phyloP scores from a whole-genome alignment of 2,113 vertebrate genomes.

The Xenopus borealis region DNA sequence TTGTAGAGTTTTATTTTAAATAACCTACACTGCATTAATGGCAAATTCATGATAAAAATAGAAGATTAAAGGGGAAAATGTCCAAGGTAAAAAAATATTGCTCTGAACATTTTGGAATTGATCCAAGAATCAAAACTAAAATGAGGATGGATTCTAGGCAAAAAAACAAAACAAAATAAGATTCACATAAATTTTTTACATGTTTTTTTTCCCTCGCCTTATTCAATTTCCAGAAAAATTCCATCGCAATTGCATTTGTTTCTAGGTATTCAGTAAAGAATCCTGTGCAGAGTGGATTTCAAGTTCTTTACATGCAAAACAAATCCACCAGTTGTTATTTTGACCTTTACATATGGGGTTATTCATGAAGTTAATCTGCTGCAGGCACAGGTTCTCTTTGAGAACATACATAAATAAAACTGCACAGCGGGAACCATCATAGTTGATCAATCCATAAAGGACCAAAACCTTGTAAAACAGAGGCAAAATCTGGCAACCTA shows the following conservation, averaged over 20 bases:
- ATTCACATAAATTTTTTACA: slow-evolving; percentile 82
- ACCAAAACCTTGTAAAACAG: too few species aligned
- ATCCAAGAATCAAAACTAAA: slow-evolving; percentile 79
- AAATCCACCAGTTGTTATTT: background rate
- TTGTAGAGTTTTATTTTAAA: slow-evolving; percentile 96
- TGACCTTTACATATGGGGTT: too few species aligned
- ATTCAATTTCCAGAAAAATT: slow-evolving; percentile 68
- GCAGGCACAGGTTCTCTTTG: too few species aligned
- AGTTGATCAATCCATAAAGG: too few species aligned
- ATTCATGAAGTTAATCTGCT: too few species aligned
- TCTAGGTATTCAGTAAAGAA: too few species aligned
- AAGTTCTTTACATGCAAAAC: too few species aligned
- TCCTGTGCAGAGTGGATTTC: too few species aligned
- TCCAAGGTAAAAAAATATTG: slow-evolving; percentile 60
- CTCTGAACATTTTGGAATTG: slow-evolving; percentile 74
- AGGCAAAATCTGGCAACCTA: too few species aligned
- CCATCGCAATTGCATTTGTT: background rate
- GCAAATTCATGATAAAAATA: slow-evolving; percentile 92
- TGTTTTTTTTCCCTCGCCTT: slow-evolving; percentile 61
- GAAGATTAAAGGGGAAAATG: slow-evolving; percentile 83
- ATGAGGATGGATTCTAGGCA: slow-evolving; percentile 79
- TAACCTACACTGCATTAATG: slow-evolving; percentile 89
- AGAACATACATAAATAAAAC: too few species aligned
- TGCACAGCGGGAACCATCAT: too few species aligned
- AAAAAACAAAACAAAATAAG: slow-evolving; percentile 66